Base-by-base conservation (phyloP, 1,140 invertebrate species). In the Drosophila tristis region DNA sequence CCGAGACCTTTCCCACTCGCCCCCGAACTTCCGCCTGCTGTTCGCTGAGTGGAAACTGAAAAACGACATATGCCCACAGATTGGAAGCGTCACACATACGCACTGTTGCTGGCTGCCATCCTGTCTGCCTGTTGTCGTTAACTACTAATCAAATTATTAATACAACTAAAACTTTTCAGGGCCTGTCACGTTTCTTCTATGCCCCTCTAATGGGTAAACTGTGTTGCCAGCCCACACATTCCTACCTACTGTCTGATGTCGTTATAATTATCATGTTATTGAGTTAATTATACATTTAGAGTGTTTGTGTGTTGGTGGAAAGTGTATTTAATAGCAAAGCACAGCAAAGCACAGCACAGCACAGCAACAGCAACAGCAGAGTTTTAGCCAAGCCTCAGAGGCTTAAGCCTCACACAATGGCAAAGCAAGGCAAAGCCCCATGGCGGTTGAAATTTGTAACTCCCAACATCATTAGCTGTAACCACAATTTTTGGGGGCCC, bases 131-230 rank as follows among this genome's bases (percentile, higher is more conserved):
- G 4, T 39, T 4, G 35, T 13, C 39, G 39, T 44, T 64, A 51
- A 74, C 58, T 72, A 87, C 81, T 86, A 87, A 86, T 78, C 82
- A 75, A 81, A 86, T 86, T 87, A 86, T 87, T 81, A 64, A 87
- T 82, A 87, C 55, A 61, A 53, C 62, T 55, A 53, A 74, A 86
- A 87, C 45, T 78, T 86, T 78, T 60, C 20, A 67, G 49, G 59
- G 63, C 74, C 76, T 85, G 78, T 81, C 65, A 78, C 78, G 61
- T 76, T 45, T 29, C 50, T 9, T 58, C 48, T 35, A 26, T 23
- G 50, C 25, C 9, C 39, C 44, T 8, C 15, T 86, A 86, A 86
- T 86, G 78, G 74, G 42, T 58, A 59, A 78, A 78, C 60, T 64
- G 59, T 87, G 82, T 87, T 86, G 61, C 43, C 31, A 45, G 54